Base-by-base conservation (phyloP, 2,888 invertebrate species). In the Erebia aethiops region DNA sequence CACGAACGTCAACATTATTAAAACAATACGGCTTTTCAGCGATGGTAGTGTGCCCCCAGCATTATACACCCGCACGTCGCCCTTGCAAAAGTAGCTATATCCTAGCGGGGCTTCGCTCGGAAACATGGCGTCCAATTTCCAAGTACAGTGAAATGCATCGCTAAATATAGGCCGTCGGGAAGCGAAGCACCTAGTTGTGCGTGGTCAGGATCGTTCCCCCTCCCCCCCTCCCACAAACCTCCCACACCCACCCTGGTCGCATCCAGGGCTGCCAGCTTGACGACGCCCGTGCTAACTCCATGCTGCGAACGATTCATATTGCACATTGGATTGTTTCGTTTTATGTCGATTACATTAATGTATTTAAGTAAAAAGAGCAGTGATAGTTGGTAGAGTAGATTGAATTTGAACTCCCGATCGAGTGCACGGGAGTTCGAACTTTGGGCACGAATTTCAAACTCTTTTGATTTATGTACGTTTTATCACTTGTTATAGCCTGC, bases 141-240 rank as follows among this genome's bases (percentile, higher is more conserved):
- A 77, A 76, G 77, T 78, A 79, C 77, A 74, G 81, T 78, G 83
- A 86, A 90, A 87, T 89, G 88, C 87, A 88, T 82, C 78, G 85
- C 90, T 92, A 91, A 91, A 91, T 91, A 91, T 92, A 91, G 90
- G 86, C 84, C 84, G 86, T 72, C 76, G 79, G 79, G 80, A 79
- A 78, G 78, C 78, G 77, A 74, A 82, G 80, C 82, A 82, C 81
- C 81, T 81, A 79, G 88, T 91, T 92, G 91, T 87, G 89, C 89
- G 84, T 91, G 92, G 92, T 92, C 91, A 92, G 91, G 91, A 82
- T 86, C 78, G 73, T 74, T 77, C 76, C 81, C 82, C 82, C 80
- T 79, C 80, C 80, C 82, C 79, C 78, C 81, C 77, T 70, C 71
- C 78, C 75, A 76, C 75, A 71, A 70, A 4, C 56, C 56, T 57